These are phyloP conservation scores for Melanocharis versteri DNA, from an alignment of 2,113 vertebrate genomes.

Conservation along the genomic window DNA sequence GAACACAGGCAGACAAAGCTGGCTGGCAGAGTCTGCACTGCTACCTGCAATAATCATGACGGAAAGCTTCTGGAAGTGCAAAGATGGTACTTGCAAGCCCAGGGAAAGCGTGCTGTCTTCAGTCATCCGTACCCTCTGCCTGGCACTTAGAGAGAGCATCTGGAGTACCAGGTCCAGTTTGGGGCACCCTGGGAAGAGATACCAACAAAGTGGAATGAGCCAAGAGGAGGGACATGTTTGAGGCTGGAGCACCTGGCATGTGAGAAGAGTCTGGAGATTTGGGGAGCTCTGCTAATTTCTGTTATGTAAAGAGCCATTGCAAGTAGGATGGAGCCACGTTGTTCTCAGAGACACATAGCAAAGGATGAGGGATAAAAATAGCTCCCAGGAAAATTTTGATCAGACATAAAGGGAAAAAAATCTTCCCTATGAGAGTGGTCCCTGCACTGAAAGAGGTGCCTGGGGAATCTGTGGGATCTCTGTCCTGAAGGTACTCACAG, in stretches of 20 bases:
- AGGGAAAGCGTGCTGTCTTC: rapidly evolving
- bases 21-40: background rate
- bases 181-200: background rate
- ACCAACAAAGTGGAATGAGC: background rate
- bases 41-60: background rate
- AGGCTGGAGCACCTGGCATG: background rate
- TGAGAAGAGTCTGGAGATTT: background rate
- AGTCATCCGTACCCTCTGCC: background rate
- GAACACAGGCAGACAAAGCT: background rate
- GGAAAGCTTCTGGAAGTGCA: background rate
- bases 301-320: background rate
- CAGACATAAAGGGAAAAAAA: background rate
- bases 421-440: background rate
- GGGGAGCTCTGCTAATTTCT: background rate
- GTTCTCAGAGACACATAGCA: background rate
- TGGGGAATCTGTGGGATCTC: background rate
- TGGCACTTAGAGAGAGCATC: background rate
- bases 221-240: background rate
- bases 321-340: background rate
- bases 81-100: background rate
- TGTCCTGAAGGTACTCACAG: background rate
- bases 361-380: background rate
- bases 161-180: background rate
- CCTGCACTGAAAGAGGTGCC: background rate
- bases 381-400: background rate